Evolutionary conservation across 2,888 invertebrate species (phyloP).

Genomic region (Drosophila siamana): DNA sequence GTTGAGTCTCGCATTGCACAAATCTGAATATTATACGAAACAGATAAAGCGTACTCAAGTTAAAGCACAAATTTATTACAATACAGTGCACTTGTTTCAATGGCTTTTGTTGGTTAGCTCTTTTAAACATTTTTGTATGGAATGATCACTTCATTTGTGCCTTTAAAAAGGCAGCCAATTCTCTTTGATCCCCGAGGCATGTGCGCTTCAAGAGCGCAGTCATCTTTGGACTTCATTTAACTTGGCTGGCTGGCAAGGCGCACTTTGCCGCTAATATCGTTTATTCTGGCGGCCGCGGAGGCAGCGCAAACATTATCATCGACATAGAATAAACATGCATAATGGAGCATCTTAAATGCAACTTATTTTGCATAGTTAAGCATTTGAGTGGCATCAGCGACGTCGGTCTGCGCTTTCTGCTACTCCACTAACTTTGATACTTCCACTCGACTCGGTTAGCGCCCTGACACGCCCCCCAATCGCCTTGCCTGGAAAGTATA

Average conservation of each 20-base stretch:
- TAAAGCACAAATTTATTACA: neutral
- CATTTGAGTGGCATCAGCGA: slow-evolving; percentile 73
- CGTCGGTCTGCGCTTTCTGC: slow-evolving; percentile 37
- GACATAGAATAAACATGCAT: slow-evolving; percentile 81
- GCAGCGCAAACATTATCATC: slow-evolving; percentile 66
- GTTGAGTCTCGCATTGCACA: too few relatives aligned
- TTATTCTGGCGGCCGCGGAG: slow-evolving; percentile 18
- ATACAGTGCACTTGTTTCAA: neutral
- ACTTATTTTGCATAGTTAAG: slow-evolving; percentile 83
- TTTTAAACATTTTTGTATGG: neutral
- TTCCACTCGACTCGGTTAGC: slow-evolving; percentile 72
- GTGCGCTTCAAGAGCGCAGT: slow-evolving; percentile 12
- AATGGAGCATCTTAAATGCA: slow-evolving; percentile 83
- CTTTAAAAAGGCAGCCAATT: slow-evolving; percentile 4
- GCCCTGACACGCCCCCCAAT: neutral
- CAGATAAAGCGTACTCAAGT: neutral
- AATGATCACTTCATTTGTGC: neutral
- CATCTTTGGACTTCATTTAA: slow-evolving; percentile 58
- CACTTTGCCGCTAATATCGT: slow-evolving; percentile 30
- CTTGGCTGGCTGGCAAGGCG: slow-evolving; percentile 33
- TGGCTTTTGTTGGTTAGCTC: neutral
- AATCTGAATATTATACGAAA: neutral
- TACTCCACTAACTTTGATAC: slow-evolving; percentile 79
- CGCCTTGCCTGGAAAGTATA: slow-evolving; percentile 28
- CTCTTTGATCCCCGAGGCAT: slow-evolving; percentile 62